These are phyloP conservation scores for Drosophila stalkeri DNA, from an alignment of 2,888 invertebrate species.

Conservation along the genomic window DNA sequence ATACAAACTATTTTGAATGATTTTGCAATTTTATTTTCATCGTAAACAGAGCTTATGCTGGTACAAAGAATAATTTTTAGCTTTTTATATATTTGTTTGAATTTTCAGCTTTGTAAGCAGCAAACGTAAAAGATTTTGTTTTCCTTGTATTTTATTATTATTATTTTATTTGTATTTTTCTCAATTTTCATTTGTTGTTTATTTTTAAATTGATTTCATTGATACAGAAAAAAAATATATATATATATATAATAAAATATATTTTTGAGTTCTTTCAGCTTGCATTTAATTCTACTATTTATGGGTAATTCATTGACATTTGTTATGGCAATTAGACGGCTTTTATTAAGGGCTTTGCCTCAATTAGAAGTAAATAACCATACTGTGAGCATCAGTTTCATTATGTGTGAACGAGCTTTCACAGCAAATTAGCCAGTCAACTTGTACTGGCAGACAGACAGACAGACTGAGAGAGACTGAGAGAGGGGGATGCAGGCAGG, in stretches of 20 bases:
- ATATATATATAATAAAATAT: background rate
- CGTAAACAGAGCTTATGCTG: too few species aligned
- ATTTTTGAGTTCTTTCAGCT: background rate
- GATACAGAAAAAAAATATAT: too few species aligned
- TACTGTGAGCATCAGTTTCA: conserved; percentile 36
- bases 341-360: conserved; percentile 28
- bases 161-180: too few species aligned
- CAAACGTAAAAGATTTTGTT: too few species aligned
- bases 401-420: conserved; percentile 74
- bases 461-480: too few species aligned
- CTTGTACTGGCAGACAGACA: conserved; percentile 62
- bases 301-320: conserved; percentile 6
- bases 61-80: too few species aligned
- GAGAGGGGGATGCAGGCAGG: background rate
- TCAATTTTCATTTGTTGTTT: too few species aligned
- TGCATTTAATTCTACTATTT: background rate
- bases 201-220: too few species aligned
- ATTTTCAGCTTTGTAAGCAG: background rate
- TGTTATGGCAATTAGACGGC: conserved; percentile 35
- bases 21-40: too few species aligned
- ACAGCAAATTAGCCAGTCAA: conserved; percentile 79
- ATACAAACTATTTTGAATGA: too few species aligned
- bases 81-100: background rate
- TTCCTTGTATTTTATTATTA: too few species aligned
- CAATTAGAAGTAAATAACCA: conserved; percentile 13